Percentiles rank a stretch among this genome's conserved stretches.
These are phyloP conservation scores for Budorcas taxicolor DNA, from an alignment of 2,113 vertebrate genomes.

Conservation along the genomic window DNA sequence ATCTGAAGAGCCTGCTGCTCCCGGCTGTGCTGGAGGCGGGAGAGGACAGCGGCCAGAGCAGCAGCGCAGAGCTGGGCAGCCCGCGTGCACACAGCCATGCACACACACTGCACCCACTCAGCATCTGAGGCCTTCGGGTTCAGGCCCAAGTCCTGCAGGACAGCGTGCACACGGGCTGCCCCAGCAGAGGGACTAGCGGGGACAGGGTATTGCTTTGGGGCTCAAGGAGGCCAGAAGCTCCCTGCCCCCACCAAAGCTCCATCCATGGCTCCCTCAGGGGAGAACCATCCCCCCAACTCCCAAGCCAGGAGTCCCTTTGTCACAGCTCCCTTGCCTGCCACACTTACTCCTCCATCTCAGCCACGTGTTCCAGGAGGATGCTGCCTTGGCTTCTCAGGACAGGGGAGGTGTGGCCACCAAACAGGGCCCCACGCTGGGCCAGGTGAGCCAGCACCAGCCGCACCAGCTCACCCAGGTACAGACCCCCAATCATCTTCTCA, in stretches of 20 bases:
- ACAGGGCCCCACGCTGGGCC: constrained; percentile 75
- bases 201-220: background rate
- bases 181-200: constrained; percentile 26
- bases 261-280: accelerated
- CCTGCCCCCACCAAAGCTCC: background rate
- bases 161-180: background rate
- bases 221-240: background rate
- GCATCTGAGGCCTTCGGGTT: constrained; percentile 66
- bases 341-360: constrained; percentile 83
- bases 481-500: constrained; percentile 89
- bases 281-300: background rate
- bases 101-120: constrained; percentile 77
- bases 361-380: constrained; percentile 79
- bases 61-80: constrained; percentile 81
- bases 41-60: constrained; percentile 82
- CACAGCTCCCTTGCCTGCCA: background rate
- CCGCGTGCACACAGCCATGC: constrained; percentile 76
- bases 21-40: constrained; percentile 78
- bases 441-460: constrained; percentile 78
- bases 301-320: background rate
- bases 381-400: constrained; percentile 58
- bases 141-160: constrained; percentile 80
- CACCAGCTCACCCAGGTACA: constrained; percentile 87
- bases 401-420: constrained; percentile 57
- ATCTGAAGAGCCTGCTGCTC: constrained; percentile 64